These are phyloP conservation scores for Lemur catta DNA, from an alignment of 2,797 vertebrate species.

Conservation along the genomic window DNA sequence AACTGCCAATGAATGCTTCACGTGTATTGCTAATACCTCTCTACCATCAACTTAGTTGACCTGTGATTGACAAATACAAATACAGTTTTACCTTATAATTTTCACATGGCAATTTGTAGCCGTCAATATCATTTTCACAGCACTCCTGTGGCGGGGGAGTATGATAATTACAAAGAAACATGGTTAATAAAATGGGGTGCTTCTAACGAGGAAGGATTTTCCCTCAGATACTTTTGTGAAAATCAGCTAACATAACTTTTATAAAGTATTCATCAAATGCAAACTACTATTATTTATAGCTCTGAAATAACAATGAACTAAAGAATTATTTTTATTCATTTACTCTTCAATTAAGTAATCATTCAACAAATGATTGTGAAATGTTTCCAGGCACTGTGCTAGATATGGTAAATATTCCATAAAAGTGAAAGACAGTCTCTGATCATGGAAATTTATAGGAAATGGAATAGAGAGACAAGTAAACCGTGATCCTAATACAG, in stretches of 20 bases:
- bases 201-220: conserved; percentile 1
- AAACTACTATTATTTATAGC: background rate
- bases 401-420: background rate
- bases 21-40: background rate
- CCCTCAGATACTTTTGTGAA: background rate
- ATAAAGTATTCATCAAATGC: background rate
- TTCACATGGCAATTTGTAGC: background rate
- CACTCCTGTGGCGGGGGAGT: background rate
- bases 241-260: background rate
- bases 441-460: background rate
- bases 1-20: background rate
- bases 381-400: background rate
- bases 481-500: background rate
- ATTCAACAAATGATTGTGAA: background rate
- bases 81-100: conserved; percentile 9
- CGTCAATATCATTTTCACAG: background rate
- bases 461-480: background rate
- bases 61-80: background rate
- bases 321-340: conserved; percentile 28
- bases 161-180: background rate
- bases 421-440: background rate
- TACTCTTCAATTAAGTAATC: background rate
- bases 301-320: background rate
- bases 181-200: background rate
- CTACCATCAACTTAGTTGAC: background rate